Conservation (phyloP, 2,797 vertebrate genomes). For the Hyperoplus lanceolatus region DNA sequence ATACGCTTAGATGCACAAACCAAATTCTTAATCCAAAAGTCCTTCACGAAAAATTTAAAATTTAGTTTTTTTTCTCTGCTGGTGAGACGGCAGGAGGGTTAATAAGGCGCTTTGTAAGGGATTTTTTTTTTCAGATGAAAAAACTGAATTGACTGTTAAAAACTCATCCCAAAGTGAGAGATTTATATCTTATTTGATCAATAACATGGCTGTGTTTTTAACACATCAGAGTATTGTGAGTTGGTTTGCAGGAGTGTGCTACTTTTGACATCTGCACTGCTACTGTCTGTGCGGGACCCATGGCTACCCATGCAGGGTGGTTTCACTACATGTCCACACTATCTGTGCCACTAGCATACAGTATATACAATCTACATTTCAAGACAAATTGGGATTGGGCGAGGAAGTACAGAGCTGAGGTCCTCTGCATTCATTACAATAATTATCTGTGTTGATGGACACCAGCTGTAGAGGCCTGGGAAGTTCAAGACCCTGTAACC, state of each 20-base stretch:
- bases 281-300: conserved; percentile 44
- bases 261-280: conserved; percentile 45
- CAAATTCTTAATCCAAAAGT: conserved; percentile 57
- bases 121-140: conserved; percentile 47
- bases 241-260: conserved; percentile 35
- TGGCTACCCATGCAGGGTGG: conserved; percentile 57
- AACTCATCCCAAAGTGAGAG: conserved; percentile 31
- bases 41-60: conserved; percentile 38
- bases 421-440: neutral
- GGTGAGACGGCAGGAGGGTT: conserved; percentile 66
- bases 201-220: conserved; percentile 16
- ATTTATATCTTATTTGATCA: conserved; percentile 45
- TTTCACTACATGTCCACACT: conserved; percentile 46
- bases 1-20: conserved; percentile 54
- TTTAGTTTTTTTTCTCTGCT: conserved; percentile 63
- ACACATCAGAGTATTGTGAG: conserved; percentile 34
- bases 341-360: conserved; percentile 61
- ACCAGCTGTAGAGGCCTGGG: neutral
- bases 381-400: conserved; percentile 19
- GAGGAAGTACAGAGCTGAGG: conserved; percentile 10
- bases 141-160: conserved; percentile 23
- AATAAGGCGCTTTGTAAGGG: conserved; percentile 80
- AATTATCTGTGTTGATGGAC: conserved; percentile 15
- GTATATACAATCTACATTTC: conserved; percentile 68
- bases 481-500: conserved; percentile 4